Conservation (phyloP, 2,113 vertebrate genomes). For the Mohoua ochrocephala region DNA sequence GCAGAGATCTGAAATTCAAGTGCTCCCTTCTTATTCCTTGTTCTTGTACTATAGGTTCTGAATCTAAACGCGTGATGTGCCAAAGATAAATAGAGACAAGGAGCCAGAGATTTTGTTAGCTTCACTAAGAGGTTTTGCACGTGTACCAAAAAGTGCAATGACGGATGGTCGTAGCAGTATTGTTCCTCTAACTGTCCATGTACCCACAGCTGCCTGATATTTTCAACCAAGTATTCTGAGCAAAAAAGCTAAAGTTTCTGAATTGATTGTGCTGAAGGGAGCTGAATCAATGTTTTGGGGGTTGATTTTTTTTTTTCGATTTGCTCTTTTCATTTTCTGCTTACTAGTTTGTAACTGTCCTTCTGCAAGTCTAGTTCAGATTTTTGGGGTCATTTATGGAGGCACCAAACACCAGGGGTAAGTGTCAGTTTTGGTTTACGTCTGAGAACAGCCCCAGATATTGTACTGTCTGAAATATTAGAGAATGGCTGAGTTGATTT, state of each 20-base stretch:
- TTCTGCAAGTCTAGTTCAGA: not conserved
- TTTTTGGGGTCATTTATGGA: not conserved
- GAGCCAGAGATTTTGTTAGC: not conserved
- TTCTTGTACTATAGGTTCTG: not conserved
- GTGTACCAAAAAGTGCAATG: not conserved
- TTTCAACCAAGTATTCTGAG: not conserved
- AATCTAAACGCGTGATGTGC: not conserved
- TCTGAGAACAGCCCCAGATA: not conserved
- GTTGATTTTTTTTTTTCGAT: not conserved
- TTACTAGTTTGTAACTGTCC: not conserved
- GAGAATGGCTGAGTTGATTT: not conserved
- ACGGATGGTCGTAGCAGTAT: not conserved
- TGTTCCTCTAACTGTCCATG: not conserved
- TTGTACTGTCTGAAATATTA: not conserved
- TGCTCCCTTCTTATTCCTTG: not conserved
- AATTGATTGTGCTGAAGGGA: not conserved
- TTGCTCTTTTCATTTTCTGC: not conserved
- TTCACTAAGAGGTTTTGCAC: not conserved
- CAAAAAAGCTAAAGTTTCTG: not conserved
- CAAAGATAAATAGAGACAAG: not conserved
- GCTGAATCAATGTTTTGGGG: not conserved
- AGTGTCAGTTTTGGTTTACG: not conserved
- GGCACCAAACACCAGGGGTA: not conserved
- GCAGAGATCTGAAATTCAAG: not conserved
- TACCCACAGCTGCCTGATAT: not conserved